phyloP scores from a whole-genome alignment of 2,113 vertebrate genomes.

The Riparia riparia region DNA sequence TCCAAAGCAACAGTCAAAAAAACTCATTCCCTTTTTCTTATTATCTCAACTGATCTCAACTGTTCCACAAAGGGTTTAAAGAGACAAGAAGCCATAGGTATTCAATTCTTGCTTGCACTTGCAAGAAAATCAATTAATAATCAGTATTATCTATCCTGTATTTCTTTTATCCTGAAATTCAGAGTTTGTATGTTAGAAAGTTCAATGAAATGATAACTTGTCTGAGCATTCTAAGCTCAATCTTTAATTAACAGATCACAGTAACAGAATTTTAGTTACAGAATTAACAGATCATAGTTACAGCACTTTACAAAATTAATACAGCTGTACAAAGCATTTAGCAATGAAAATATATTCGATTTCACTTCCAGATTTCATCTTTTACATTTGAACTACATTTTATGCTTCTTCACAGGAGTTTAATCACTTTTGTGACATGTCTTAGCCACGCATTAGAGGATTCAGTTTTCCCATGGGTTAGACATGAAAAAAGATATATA shows the following conservation, averaged over 20 bases:
- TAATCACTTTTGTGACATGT: not conserved
- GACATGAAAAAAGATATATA: not conserved
- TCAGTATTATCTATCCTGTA: not conserved
- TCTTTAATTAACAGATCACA: not conserved
- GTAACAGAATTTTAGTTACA: not conserved
- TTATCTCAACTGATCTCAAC: not conserved
- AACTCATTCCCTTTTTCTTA: not conserved
- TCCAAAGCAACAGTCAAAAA: not conserved
- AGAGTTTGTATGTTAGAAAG: not conserved
- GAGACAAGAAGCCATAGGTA: not conserved
- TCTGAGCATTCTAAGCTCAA: not conserved
- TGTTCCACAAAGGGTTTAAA: not conserved
- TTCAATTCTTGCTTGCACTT: not conserved
- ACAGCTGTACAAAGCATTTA: not conserved
- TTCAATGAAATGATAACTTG: not conserved
- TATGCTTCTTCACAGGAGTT: not conserved
- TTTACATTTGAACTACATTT: not conserved
- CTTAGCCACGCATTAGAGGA: not conserved
- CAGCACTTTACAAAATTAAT: not conserved
- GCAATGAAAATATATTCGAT: not conserved
- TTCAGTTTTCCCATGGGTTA: not conserved
- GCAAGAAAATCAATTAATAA: not conserved
- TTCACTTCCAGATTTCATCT: not conserved
- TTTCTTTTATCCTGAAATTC: not conserved
- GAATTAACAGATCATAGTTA: not conserved